phyloP scores from a whole-genome alignment of 2,113 vertebrate species.

The Chaetops frenatus region DNA sequence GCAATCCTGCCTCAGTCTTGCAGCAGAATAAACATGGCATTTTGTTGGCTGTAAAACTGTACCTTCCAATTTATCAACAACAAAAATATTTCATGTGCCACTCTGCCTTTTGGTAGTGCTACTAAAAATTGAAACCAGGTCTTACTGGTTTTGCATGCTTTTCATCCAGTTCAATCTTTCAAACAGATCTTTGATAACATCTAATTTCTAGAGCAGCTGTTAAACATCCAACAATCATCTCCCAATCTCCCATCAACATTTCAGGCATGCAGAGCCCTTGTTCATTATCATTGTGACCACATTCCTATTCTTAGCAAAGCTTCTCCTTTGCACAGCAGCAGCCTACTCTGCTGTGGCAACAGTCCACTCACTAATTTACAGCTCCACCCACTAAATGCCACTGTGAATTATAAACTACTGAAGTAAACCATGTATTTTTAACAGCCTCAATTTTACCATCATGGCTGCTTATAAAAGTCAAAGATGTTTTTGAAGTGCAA shows the following conservation, averaged over 20 bases:
- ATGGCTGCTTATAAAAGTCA: constrained; percentile 36
- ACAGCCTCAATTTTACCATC: constrained; percentile 73
- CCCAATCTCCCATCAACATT: constrained; percentile 47
- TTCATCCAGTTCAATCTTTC: constrained; percentile 15
- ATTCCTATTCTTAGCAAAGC: constrained; percentile 71
- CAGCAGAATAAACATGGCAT: neutral
- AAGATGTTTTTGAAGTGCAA: constrained; percentile 36
- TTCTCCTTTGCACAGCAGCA: constrained; percentile 52
- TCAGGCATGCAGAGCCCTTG: constrained; percentile 53
- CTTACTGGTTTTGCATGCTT: neutral
- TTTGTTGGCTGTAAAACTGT: neutral
- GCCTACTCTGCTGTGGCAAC: constrained; percentile 53
- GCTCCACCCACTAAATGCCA: constrained; percentile 69
- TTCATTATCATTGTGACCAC: constrained; percentile 72
- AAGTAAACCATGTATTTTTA: constrained; percentile 77
- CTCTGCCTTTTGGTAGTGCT: neutral
- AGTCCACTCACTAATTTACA: constrained; percentile 72
- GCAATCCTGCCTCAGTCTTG: neutral
- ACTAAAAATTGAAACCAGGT: constrained; percentile 1
- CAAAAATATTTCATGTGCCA: neutral
- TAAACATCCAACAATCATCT: constrained; percentile 47
- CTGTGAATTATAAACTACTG: constrained; percentile 74
- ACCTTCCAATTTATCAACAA: neutral
- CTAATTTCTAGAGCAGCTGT: constrained; percentile 62
- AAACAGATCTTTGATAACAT: constrained; percentile 47